Base-by-base conservation (phyloP, 2,888 invertebrate genomes). In the Agriopis marginaria region DNA sequence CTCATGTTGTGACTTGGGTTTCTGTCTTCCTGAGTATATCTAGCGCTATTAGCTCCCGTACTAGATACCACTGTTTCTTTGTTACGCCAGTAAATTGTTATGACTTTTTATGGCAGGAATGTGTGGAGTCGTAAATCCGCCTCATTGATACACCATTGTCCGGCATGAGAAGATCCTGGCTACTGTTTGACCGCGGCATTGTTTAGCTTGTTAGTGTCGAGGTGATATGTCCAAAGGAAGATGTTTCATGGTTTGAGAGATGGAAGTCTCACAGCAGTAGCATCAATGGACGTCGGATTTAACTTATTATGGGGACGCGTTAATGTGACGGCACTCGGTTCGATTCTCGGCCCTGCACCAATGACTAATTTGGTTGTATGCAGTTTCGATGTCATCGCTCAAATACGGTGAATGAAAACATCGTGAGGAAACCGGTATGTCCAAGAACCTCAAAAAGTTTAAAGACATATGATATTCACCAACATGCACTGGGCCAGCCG, bases 41-140 rank as follows among this genome's bases (percentile, higher is more conserved):
- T 50, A 8, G 53, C 32, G 86, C 86, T 89, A 87, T 90, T 90
- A 90, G 86, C 90, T 90, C 85, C 89, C 88, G 89, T 89, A 91
- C 89, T 89, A 89, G 84, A 82, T 88, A 85, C 89, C 83, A 83
- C 89, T 85, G 87, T 86, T 88, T 88, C 91, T 92, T 93, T 93
- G 92, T 93, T 91, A 86, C 86, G 86, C 82, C 85, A 83, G 86
- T 89, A 88, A 90, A 92, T 90, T 92, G 90, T 90, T 91, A 90
- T 88, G 85, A 86, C 89, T 87, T 87, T 91, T 92, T 90, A 91
- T 89, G 88, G 86, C 82, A 82, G 86, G 86, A 87, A 88, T 88
- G 90, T 87, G 89, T 87, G 81, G 85, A 85, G 84, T 90, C 86
- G 86, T 91, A 89, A 90, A 89, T 84, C 85, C 84, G 84, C 79